These are phyloP conservation scores for Chiloscyllium punctatum DNA, from an alignment of 2,797 vertebrate species.

Conservation along the genomic window DNA sequence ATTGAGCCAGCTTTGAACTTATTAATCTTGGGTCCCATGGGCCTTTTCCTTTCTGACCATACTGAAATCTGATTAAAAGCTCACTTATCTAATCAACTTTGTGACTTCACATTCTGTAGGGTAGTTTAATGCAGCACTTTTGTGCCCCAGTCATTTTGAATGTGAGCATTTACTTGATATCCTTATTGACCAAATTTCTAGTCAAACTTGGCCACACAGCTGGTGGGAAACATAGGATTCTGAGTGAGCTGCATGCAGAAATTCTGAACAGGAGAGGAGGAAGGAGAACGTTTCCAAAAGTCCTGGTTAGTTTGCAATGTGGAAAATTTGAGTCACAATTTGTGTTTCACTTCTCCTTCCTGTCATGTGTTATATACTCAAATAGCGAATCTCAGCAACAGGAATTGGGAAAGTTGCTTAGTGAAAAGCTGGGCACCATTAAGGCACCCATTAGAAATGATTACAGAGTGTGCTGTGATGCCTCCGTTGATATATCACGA, in stretches of 20 bases:
- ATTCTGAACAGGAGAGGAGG: background rate
- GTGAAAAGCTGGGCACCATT: background rate
- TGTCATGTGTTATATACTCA: background rate
- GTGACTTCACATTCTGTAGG: background rate
- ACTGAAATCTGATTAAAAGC: background rate
- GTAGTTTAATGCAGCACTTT: background rate
- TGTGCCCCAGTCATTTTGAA: background rate
- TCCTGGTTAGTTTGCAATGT: background rate
- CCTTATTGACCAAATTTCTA: background rate
- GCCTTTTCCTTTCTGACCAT: background rate
- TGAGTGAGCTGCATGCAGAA: background rate
- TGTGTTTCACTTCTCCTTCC: conserved; percentile 26
- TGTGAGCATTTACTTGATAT: background rate
- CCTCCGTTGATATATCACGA: background rate
- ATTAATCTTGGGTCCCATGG: background rate
- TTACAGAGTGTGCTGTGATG: background rate
- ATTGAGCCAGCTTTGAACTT: background rate
- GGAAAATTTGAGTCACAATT: background rate
- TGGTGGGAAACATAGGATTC: background rate
- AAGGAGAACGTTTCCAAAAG: background rate
- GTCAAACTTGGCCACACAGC: background rate
- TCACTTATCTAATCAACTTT: background rate
- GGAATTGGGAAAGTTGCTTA: too few relatives aligned
- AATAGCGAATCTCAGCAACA: background rate
- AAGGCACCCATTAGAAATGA: background rate